These are phyloP conservation scores for Eugnorisma glareosa DNA, from an alignment of 2,888 invertebrate species.

Conservation along the genomic window DNA sequence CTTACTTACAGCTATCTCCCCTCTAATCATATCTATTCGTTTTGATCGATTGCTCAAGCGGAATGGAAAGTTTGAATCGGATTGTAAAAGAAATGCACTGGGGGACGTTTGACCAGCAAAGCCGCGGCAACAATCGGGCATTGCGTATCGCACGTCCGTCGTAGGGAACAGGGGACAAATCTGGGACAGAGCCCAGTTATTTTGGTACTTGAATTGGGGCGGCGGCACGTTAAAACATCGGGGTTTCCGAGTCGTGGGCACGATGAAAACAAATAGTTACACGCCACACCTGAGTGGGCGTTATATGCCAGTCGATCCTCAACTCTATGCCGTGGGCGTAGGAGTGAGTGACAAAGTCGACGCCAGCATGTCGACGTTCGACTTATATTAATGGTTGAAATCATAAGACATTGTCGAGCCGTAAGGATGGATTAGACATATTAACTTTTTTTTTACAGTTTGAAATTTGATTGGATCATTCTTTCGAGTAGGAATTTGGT, in stretches of 20 bases:
- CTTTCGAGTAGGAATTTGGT: conserved; percentile 27
- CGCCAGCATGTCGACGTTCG: conserved; percentile 60
- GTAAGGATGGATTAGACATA: conserved; percentile 60
- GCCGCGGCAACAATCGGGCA: conserved; percentile 65
- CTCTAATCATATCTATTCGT: conserved; percentile 46
- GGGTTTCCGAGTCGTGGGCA: conserved; percentile 80
- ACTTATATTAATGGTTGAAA: conserved; percentile 74
- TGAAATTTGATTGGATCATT: conserved; percentile 43
- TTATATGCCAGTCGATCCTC: conserved; percentile 67
- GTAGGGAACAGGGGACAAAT: conserved; percentile 78
- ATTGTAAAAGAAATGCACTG: conserved; percentile 58
- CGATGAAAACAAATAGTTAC: conserved; percentile 83
- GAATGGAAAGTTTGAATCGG: conserved; percentile 55
- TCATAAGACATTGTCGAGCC: conserved; percentile 65
- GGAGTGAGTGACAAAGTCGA: conserved; percentile 65
- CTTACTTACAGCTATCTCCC: conserved; percentile 55
- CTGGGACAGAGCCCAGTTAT: conserved; percentile 86
- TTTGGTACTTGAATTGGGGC: conserved; percentile 87
- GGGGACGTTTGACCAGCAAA: conserved; percentile 56
- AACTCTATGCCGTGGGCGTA: conserved; percentile 68
- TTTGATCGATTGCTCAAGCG: conserved; percentile 58
- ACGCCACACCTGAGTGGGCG: conserved; percentile 81
- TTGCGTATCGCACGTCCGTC: conserved; percentile 73
- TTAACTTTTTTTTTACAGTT: conserved; percentile 55
- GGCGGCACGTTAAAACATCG: conserved; percentile 86